Percentiles rank a stretch among this genome's conserved stretches.
phyloP scores from a whole-genome alignment of 2,888 invertebrate genomes.

The Globia sparganii region DNA sequence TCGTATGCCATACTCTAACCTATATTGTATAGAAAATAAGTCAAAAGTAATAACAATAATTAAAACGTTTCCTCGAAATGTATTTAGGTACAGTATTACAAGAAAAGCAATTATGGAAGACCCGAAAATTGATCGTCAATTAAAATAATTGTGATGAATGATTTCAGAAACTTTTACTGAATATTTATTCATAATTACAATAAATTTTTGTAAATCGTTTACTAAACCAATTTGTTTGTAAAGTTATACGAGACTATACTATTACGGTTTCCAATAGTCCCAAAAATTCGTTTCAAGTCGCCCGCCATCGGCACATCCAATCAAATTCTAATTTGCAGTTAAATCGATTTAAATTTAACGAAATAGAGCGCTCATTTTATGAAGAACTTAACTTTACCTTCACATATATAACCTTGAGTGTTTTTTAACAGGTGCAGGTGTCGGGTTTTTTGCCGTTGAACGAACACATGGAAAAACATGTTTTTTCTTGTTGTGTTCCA shows the following conservation, averaged over 20 bases:
- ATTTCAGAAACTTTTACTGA: slow-evolving; percentile 23
- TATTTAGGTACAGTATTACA: not conserved
- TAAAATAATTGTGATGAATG: slow-evolving; percentile 32
- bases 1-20: not conserved
- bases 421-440: slow-evolving; percentile 1
- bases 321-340: slow-evolving; percentile 75
- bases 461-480: slow-evolving; percentile 1
- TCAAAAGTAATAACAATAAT: slow-evolving; percentile 3
- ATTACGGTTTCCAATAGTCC: slow-evolving; percentile 48
- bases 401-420: slow-evolving; percentile 3
- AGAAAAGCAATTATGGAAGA: slow-evolving; percentile 24
- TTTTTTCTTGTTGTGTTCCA: not conserved
- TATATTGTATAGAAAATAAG: not conserved
- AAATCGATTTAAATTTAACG: slow-evolving; percentile 72
- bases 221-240: slow-evolving; percentile 20
- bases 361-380: slow-evolving; percentile 58
- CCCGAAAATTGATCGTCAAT: slow-evolving; percentile 36
- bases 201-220: slow-evolving; percentile 38
- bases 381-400: slow-evolving; percentile 35
- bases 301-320: slow-evolving; percentile 68
- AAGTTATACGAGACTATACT: slow-evolving; percentile 35
- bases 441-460: slow-evolving; percentile 4
- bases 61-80: not conserved
- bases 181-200: slow-evolving; percentile 43
- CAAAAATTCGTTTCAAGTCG: slow-evolving; percentile 62